Evolutionary conservation across 2,113 vertebrate species (phyloP), one percentile per base, ranked within the genome.

Genomic region (Podiceps cristatus): DNA sequence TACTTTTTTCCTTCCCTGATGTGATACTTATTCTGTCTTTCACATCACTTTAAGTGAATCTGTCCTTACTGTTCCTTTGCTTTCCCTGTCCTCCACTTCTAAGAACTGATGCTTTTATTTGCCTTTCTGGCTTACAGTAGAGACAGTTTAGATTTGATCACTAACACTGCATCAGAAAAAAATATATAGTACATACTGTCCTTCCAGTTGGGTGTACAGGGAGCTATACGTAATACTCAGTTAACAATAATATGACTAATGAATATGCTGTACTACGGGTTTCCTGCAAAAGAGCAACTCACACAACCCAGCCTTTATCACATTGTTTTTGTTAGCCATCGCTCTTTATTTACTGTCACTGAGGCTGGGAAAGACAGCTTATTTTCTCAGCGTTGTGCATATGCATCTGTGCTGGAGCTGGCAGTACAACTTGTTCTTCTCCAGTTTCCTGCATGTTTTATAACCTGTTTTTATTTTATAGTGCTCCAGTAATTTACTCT

Each of bases 351-450:
- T 96, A 82, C 86, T 94, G 86, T 88, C 80, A 88, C 68, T 23
- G 86, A 62, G 55, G 53, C 86, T 95, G 82, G 87, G 91, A 96
- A 94, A 94, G 91, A 68, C 5, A 1, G 74, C 66, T 88, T 84
- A 66, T 92, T 97, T 97, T 96, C 90, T 96, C 95, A 96, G 95
- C 5, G 11, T 83, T 88, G 81, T 85, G 27, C 95, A 88, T 87
- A 86, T 74, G 86, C 71, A 91, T 93, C 87, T 85, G 89, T 71
- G 89, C 89, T 95, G 71, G 62, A 94, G 82, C 78, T 96, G 94
- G 90, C 94, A 87, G 96, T 49, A 95, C 94, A 93, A 88, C 83
- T 86, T 91, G 94, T 96, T 95, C 91, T 95, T 86, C 83, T 73
- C 56, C 42, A 45, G 83, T 86, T 90, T 83, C 95, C 83, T 86